Base-by-base conservation (phyloP, 2,797 vertebrate genomes). In the Hydrolagus colliei region DNA sequence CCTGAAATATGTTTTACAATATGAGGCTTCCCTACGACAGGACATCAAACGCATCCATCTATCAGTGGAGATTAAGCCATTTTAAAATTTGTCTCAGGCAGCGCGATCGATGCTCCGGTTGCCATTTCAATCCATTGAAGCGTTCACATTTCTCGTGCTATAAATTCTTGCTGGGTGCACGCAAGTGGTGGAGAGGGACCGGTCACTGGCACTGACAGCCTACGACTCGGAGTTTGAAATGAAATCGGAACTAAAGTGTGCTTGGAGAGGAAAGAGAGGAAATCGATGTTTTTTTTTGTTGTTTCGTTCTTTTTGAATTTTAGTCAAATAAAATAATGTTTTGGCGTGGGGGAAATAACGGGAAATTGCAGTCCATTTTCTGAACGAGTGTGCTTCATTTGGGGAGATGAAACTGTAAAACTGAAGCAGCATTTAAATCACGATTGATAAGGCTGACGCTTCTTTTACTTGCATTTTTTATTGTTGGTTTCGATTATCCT, bases 71-170 rank as follows among this genome's bases (percentile, higher is more conserved):
- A 86, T 87, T 68, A 73, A 88, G 86, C 62, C 87, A 86, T 86
- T 0, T 0, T 88, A 76, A 73, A 78, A 75, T 77, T 85, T 86
- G 1, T 74, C 88, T 88, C 59, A 89, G 52, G 88, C 82, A 87
- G 71, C 86, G 71, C 87, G 88, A 87, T 90, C 82, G 86, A 88
- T 86, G 71, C 88, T 73, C 86, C 0, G 0, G 32, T 77, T 89
- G 86, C 87, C 84, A 76, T 89, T 89, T 89, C 0, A 86, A 86
- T 41, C 89, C 87, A 84, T 41, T 88, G 9, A 1, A 88, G 88
- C 88, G 84, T 89, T 86, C 89, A 20, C 89, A 90, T 75, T 88
- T 88, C 89, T 87, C 11, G 4, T 87, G 86, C 88, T 88, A 0
- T 0, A 78, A 85, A 87, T 85, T n/a, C 87, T 88, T 89, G 80